Evolutionary conservation across 2,888 invertebrate species (phyloP), one percentile per base, ranked within the genome.

Genomic region (Dyspetes luteomarginatus): DNA sequence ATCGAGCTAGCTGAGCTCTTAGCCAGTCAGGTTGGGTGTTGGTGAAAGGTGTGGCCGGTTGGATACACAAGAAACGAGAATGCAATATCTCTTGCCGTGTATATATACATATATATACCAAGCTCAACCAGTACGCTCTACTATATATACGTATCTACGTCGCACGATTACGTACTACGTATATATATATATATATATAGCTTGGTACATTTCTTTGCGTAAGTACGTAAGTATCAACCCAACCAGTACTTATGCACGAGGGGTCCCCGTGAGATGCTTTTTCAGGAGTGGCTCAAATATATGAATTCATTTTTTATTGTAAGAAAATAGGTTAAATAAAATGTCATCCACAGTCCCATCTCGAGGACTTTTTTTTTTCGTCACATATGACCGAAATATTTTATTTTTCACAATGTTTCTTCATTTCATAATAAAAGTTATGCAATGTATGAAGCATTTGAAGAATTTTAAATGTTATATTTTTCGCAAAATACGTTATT

Each of bases 31-130:
- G 84, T 83, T 88, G 88, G 88, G 89, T 89, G 88, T 90, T 87
- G 90, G 90, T 91, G 90, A 91, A 91, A 91, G 91, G 91, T 91
- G 91, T 90, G 90, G 91, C 90, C 86, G 85, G 84, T 86, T 83
- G 82, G 84, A 85, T 83, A 86, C 87, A 87, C 86, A 86, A 90
- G 89, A 90, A 89, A 89, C 88, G 86, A 89, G 90, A 90, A 90
- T 90, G 89, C 89, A 87, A 89, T 89, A 88, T 89, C 86, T 87
- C 85, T 84, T 86, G 84, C 68, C 50, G 22, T 78, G 15, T 28
- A 45, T 24, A 7, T 12, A 24, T 0, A 28, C 12, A 56, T 19
- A 52, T 3, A 52, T 72, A 22, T 22, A 48, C n/a, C n/a, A n/a
- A n/a, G n/a, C n/a, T n/a, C n/a, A n/a, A n/a, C n/a, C n/a, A n/a